These are phyloP conservation scores for Torymus texanus DNA, from an alignment of 2,888 invertebrate species.

Conservation along the genomic window DNA sequence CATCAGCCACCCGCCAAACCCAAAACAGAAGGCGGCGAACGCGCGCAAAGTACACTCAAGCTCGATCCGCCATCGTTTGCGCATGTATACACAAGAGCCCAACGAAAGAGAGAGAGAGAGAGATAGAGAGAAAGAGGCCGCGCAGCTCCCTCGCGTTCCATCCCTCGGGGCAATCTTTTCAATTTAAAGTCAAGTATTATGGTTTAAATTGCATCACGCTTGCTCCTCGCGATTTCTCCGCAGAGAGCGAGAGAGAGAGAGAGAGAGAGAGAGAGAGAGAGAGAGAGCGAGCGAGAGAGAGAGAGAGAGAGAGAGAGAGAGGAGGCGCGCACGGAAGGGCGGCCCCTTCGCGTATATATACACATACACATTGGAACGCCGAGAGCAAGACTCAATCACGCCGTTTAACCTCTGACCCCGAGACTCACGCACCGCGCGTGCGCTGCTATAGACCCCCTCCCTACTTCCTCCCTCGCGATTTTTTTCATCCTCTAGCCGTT, in stretches of 20 bases:
- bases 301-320: constrained; percentile 39
- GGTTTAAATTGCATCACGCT: constrained; percentile 75
- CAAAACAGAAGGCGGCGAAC: too few relatives aligned
- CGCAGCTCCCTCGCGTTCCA: constrained; percentile 68
- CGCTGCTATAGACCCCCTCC: constrained; percentile 33
- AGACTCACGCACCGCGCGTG: constrained; percentile 57
- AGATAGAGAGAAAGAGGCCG: too few relatives aligned
- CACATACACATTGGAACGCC: too few relatives aligned
- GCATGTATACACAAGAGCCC: neutral
- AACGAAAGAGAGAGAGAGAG: too few relatives aligned
- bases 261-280: constrained; percentile 32
- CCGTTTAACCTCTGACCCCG: constrained; percentile 74
- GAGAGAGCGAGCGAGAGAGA: constrained; percentile 19
- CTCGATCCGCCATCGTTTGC: too few relatives aligned
- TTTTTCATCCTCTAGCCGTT: constrained; percentile 13
- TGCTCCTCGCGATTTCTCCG: constrained; percentile 65
- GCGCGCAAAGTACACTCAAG: neutral
- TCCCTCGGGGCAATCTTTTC: constrained; percentile 75
- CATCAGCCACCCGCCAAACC: too few relatives aligned
- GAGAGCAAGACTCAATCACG: constrained; percentile 73
- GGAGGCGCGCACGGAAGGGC: constrained; percentile 56
- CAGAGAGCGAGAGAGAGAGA: too few relatives aligned
- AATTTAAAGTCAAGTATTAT: constrained; percentile 76
- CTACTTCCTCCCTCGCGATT: constrained; percentile 21
- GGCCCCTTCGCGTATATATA: too few relatives aligned